Percentiles rank a stretch among this genome's conserved stretches.
Conservation (phyloP, 1,140 invertebrate species). For the Plectus sambesii region DNA sequence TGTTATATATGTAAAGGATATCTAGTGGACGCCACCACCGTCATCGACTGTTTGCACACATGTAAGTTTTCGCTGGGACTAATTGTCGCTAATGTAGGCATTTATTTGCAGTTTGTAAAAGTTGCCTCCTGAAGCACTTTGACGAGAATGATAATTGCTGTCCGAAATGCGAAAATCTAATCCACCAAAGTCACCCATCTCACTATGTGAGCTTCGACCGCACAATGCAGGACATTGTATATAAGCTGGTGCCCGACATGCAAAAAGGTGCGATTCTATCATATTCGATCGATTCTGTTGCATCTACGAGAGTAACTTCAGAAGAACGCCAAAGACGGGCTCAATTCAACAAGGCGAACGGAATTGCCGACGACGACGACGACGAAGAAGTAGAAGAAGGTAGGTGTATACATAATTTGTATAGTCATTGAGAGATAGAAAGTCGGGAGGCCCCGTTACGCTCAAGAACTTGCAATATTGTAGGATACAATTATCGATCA, state of each 20-base stretch:
- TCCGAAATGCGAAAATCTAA: slow-evolving; percentile 48
- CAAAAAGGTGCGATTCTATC: no score
- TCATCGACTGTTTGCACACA: slow-evolving; percentile 52
- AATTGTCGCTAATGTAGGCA: no score
- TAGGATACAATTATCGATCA: no score
- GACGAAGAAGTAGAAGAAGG: slow-evolving; percentile 18
- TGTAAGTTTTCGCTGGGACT: no score
- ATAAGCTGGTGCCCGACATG: slow-evolving; percentile 46
- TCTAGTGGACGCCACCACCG: slow-evolving; percentile 50
- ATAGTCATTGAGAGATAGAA: no score
- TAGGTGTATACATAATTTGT: no score
- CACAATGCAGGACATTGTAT: slow-evolving; percentile 47
- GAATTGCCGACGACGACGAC: slow-evolving; percentile 1
- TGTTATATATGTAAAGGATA: slow-evolving; percentile 50
- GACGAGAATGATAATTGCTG: slow-evolving; percentile 44
- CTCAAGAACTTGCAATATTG: no score
- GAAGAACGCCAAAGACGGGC: slow-evolving; percentile 28
- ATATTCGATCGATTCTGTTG: no score
- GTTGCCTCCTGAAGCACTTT: slow-evolving; percentile 50
- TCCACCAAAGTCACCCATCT: slow-evolving; percentile 51
- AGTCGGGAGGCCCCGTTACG: no score
- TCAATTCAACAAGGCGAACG: slow-evolving; percentile 23
- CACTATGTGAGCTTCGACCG: slow-evolving; percentile 45
- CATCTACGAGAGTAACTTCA: no score
- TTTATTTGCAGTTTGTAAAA: slow-evolving; percentile 48